Base-by-base conservation (phyloP, 2,888 invertebrate species). In the Merodon equestris region DNA sequence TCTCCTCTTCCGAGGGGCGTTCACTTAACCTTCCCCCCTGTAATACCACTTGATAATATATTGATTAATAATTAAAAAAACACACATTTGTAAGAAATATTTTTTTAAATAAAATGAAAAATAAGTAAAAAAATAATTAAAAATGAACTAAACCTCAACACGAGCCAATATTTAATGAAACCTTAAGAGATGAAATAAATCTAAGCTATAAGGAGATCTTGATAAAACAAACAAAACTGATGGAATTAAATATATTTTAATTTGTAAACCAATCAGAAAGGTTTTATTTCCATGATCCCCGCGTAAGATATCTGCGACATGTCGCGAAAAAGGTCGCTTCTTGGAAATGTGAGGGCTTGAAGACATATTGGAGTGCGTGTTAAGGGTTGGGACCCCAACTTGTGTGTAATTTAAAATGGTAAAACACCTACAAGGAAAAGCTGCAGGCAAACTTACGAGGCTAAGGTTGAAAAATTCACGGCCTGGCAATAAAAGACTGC, bases 81-180 rank as follows among this genome's bases (percentile, higher is more conserved):
- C 56, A 66, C 72, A 79, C 73, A 79, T 73, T 79, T 79, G 73
- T 79, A 79, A 79, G 68, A 73, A 77, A 77, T 79, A 79, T 79
- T 79, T 79, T 79, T 79, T 79, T 79, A 79, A 77, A 73, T 57
- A 77, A 60, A 67, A 58, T 18, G 19, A n/a, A 51, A 66, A 42
- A 67, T 12, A 42, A 27, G 3, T 7, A 27, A 27, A 27, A 27
- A 27, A 27, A 27, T 4, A 27, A 27, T 4, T 4, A 27, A 27
- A 27, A 27, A 27, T 27, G 27, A 27, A 27, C 27, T 27, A 60
- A 54, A 66, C 34, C 17, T 54, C 47, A 53, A 60, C 34, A 47
- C 12, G 60, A 56, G 58, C 42, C 51, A 70, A 60, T 58, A 44
- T 50, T 54, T 45, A 45, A 60, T 53, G 27, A 27, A 27, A 27